These are phyloP conservation scores for Neolamprologus falcicula DNA, from an alignment of 2,113 vertebrate species.

Conservation along the genomic window DNA sequence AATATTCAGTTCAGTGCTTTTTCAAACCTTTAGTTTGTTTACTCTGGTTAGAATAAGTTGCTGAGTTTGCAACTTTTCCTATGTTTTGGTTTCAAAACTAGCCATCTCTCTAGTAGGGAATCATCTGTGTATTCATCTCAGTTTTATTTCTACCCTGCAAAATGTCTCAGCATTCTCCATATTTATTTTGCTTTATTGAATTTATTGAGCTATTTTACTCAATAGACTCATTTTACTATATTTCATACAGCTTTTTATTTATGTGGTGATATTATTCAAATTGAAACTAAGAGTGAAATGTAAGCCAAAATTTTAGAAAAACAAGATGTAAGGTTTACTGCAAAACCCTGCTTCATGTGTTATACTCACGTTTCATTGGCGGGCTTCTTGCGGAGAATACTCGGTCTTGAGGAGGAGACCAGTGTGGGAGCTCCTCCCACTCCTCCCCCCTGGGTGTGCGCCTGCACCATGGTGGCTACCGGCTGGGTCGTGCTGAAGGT, in stretches of 20 bases:
- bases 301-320: neutral
- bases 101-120: neutral
- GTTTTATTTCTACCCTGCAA: neutral
- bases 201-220: neutral
- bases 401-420: slow-evolving; percentile 92
- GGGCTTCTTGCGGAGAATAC: slow-evolving; percentile 96
- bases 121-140: neutral
- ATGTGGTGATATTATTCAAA: neutral
- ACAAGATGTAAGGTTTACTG: neutral
- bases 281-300: neutral
- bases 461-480: slow-evolving; percentile 88
- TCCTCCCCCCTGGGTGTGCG: slow-evolving; percentile 84
- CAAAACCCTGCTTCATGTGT: neutral
- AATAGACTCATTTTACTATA: neutral
- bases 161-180: neutral
- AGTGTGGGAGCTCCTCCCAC: slow-evolving; percentile 80
- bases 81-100: neutral
- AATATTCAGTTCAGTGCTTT: neutral
- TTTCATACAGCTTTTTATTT: neutral
- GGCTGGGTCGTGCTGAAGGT: slow-evolving; percentile 84
- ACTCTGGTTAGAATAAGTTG: neutral
- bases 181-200: neutral
- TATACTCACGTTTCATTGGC: slow-evolving; percentile 84
- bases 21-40: neutral
- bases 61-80: neutral